These are phyloP conservation scores for Eriosoma lanigerum DNA, from an alignment of 1,140 invertebrate species.

Conservation along the genomic window DNA sequence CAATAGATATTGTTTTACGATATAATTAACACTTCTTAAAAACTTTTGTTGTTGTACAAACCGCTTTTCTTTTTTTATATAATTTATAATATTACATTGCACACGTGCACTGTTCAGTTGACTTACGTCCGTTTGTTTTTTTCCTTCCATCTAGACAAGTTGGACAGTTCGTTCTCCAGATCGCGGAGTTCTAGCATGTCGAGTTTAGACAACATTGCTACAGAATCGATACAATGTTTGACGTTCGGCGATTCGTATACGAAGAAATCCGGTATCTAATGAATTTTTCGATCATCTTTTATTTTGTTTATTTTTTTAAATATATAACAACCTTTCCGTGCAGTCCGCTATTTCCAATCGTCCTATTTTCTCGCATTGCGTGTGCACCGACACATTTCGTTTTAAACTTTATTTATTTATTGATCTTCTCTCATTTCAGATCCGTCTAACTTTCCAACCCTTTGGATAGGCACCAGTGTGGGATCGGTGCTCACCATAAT, in stretches of 20 bases:
- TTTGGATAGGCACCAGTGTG: conserved; percentile 94
- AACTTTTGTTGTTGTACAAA: neutral
- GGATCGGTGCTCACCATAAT: conserved; percentile 92
- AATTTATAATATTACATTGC: neutral
- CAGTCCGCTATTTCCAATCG: neutral
- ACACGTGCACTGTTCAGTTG: neutral
- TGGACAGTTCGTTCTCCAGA: conserved; percentile 92
- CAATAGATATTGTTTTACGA: neutral
- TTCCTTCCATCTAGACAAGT: conserved; percentile 72
- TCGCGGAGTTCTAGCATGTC: conserved; percentile 96
- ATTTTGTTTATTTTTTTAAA: too few species aligned
- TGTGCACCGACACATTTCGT: neutral
- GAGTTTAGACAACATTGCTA: conserved; percentile 93
- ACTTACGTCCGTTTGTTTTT: conserved; percentile 16
- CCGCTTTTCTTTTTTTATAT: neutral
- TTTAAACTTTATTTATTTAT: neutral
- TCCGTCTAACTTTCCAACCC: conserved; percentile 75
- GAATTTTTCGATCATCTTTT: neutral
- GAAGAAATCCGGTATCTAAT: conserved; percentile 79
- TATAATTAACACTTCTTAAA: conserved; percentile 7
- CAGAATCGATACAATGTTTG: conserved; percentile 93
- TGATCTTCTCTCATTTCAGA: conserved; percentile 62
- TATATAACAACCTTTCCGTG: neutral
- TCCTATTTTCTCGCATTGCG: neutral
- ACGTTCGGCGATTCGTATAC: conserved; percentile 94